Percentiles rank a stretch among this genome's conserved stretches.
phyloP scores from a whole-genome alignment of 2,113 vertebrate species.

The Ciconia boyciana region DNA sequence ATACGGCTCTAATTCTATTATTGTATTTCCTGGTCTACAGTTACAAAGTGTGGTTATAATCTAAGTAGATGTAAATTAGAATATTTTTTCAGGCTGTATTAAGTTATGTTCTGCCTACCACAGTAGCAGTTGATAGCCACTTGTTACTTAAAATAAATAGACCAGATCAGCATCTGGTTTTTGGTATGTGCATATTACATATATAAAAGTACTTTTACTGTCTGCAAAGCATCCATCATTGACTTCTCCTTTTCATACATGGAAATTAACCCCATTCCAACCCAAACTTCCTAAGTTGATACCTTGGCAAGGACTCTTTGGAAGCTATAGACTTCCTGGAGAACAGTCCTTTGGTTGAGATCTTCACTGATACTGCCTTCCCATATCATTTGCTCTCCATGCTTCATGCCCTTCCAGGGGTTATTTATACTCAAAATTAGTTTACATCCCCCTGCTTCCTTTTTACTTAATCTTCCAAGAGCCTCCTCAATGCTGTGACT shows the following conservation, averaged over 20 bases:
- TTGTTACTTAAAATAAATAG: not conserved
- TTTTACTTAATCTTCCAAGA: not conserved
- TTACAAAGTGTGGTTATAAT: not conserved
- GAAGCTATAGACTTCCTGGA: not conserved
- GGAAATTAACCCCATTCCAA: not conserved
- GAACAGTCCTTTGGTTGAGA: not conserved
- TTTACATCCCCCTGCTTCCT: not conserved
- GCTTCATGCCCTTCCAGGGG: not conserved
- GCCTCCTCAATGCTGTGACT: not conserved
- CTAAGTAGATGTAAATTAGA: not conserved
- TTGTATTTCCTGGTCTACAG: not conserved
- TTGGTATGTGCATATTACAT: not conserved
- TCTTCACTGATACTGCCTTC: not conserved
- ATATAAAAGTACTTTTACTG: not conserved
- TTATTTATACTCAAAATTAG: not conserved
- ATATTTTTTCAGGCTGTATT: not conserved
- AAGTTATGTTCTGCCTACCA: not conserved
- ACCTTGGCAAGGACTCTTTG: not conserved
- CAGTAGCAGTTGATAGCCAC: not conserved
- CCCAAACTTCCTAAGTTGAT: not conserved
- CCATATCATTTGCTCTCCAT: not conserved
- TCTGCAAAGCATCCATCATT: not conserved
- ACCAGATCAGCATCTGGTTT: not conserved
- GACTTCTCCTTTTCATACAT: not conserved
- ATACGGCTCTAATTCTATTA: not conserved